Evolutionary conservation across 2,113 vertebrate genomes (phyloP), one percentile per base, ranked within the genome.

Genomic region (Eulemur macaco): DNA sequence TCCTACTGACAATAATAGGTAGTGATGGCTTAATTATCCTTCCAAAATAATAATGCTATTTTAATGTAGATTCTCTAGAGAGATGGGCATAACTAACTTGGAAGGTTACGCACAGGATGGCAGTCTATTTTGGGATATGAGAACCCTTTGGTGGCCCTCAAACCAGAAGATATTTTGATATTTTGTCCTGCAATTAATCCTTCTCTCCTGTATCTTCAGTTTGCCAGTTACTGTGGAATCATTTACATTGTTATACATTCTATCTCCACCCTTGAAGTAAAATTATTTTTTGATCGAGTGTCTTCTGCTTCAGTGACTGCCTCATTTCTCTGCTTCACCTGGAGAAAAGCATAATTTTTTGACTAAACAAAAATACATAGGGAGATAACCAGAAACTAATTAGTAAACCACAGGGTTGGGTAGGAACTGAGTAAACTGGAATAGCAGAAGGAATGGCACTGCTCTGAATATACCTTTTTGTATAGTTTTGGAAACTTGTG

Each of bases 271-370:
- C 20, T 85, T 80, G 80, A 81, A 45, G 64, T 86, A 83, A 74
- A 69, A 64, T 91, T n/a, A 17, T 91, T 87, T 77, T 50, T 92
- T 39, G 0, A 68, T 77, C 29, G 50, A 50, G 14, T 90, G 23
- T 80, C 42, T 42, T 90, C 27, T 84, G 11, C 21, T 39, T 84
- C 15, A 74, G 45, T 39, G 39, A 83, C 27, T 64, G 50, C 9
- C 34, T 34, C 64, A 37, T 85, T 77, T 86, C 78, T 85, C 73
- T 77, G 31, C 18, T 92, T 47, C 18, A 29, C 34, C 18, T 77
- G 64, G 18, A 87, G 66, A 69, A 96, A 96, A 81, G 7, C 52
- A 20, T 71, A 83, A 58, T 94, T 94, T 73, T 95, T 89, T 64
- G 20, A 73, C 80, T 81, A 45, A 66, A 80, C 29, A 86, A 86